Base-by-base conservation (phyloP, 2,888 invertebrate species). In the Graphium colonna region DNA sequence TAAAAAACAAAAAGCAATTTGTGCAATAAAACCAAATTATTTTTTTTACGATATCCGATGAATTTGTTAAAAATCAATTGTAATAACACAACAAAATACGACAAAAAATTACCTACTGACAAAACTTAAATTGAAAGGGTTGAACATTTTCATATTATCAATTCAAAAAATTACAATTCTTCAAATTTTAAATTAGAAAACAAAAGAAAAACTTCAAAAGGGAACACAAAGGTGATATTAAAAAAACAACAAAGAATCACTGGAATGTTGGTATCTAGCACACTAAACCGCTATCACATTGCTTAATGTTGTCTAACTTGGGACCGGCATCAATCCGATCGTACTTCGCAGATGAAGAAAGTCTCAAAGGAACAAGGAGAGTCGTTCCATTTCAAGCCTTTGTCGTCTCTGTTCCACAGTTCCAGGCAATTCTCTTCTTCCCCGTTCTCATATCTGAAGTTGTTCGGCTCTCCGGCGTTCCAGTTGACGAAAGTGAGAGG, bases 381-480 rank as follows among this genome's bases (percentile, higher is more conserved):
- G 77, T 97, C 97, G 82, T 97, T 97, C 97, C 97, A 97, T 74
- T 96, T 96, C 10, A 97, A 89, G 0, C 97, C 97, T 76, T 97
- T 97, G 58, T 96, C 97, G 72, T 97, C 97, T 60, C 97, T 91
- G 84, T 97, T 95, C 97, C 97, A 97, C 16, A 97, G 88, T 75
- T 97, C 97, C 60, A 97, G 76, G 67, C 97, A 97, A 80, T 97
- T 96, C 76, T 97, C 97, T 77, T 97, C 96, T 79, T 97, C 97
- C 4, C 97, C 97, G 73, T 97, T 97, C 79, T 97, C 97, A 79
- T 95, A 95, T 62, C 96, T 94, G 91, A 97, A 97, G 87, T 97
- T 97, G 83, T 97, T 97, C 0, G 97, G 97, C 73, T 97, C 97
- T 0, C 97, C 97, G 0, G 96, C 95, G 87, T 97, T 97, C 96